Conservation (phyloP, 2,888 invertebrate genomes). For the Spodoptera exigua region DNA sequence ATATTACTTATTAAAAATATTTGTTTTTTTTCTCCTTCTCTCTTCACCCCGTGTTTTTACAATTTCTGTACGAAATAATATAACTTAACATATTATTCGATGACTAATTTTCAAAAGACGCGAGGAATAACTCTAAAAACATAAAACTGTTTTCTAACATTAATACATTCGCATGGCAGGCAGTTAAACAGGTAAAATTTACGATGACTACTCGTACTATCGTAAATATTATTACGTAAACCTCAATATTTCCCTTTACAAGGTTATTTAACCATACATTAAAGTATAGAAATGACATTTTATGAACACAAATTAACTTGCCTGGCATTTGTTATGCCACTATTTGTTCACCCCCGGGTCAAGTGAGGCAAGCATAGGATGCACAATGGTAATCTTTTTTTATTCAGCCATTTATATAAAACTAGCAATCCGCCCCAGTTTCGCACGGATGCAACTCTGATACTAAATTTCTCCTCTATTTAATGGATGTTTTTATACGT, state of each 20-base stretch:
- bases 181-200: constrained; percentile 36
- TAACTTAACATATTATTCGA: neutral
- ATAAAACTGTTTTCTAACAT: constrained; percentile 33
- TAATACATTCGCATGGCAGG: constrained; percentile 25
- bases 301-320: constrained; percentile 1
- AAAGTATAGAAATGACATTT: constrained; percentile 18
- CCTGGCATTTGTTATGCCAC: constrained; percentile 1
- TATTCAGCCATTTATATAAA: too few species aligned
- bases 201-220: constrained; percentile 32
- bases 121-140: constrained; percentile 6
- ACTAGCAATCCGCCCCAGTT: too few species aligned
- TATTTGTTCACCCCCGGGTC: too few species aligned
- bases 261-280: constrained; percentile 30
- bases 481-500: too few species aligned
- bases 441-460: too few species aligned
- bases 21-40: too few species aligned
- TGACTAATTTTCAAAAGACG: constrained; percentile 14
- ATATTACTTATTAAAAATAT: too few species aligned
- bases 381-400: too few species aligned
- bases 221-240: constrained; percentile 50
- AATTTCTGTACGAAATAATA: too few species aligned
- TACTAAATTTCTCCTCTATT: too few species aligned
- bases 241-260: constrained; percentile 38
- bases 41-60: too few species aligned
- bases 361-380: too few species aligned